These are phyloP conservation scores for Lophotriccus pileatus DNA, from an alignment of 2,797 vertebrate species.

Conservation along the genomic window DNA sequence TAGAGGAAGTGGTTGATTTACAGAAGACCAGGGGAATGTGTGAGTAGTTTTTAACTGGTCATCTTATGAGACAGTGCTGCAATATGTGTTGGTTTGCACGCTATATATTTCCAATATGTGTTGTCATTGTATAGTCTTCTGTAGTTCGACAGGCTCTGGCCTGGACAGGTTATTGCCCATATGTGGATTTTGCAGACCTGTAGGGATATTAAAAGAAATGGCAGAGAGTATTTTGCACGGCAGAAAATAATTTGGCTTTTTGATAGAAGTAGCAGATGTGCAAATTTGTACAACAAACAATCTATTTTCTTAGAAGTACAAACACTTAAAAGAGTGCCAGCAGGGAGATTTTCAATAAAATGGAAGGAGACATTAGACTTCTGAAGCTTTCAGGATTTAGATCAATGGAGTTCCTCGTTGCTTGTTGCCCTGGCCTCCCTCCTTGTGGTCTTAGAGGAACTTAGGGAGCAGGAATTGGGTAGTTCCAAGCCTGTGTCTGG, in stretches of 20 bases:
- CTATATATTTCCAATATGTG: not conserved
- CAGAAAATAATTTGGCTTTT: not conserved
- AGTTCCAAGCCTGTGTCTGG: not conserved
- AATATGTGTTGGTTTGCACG: not conserved
- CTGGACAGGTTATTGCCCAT: not conserved
- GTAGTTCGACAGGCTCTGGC: not conserved
- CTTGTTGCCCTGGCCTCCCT: not conserved
- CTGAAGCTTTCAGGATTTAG: not conserved
- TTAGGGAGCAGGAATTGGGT: not conserved
- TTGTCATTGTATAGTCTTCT: not conserved
- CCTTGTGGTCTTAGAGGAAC: not conserved
- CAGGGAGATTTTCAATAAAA: not conserved
- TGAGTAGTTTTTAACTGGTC: not conserved
- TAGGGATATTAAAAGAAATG: not conserved
- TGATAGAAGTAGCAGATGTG: not conserved
- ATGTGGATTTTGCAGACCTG: not conserved
- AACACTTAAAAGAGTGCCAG: not conserved
- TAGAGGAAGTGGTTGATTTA: not conserved
- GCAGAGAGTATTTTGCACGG: not conserved
- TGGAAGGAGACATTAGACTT: not conserved
- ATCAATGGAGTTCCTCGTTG: not conserved
- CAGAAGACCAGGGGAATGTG: not conserved
- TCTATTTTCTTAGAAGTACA: not conserved
- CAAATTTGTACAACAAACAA: not conserved
- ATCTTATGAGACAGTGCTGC: not conserved